Evolutionary conservation across 1,140 invertebrate species (phyloP), one percentile per base, ranked within the genome.

Genomic region (Drosophila burlai): DNA sequence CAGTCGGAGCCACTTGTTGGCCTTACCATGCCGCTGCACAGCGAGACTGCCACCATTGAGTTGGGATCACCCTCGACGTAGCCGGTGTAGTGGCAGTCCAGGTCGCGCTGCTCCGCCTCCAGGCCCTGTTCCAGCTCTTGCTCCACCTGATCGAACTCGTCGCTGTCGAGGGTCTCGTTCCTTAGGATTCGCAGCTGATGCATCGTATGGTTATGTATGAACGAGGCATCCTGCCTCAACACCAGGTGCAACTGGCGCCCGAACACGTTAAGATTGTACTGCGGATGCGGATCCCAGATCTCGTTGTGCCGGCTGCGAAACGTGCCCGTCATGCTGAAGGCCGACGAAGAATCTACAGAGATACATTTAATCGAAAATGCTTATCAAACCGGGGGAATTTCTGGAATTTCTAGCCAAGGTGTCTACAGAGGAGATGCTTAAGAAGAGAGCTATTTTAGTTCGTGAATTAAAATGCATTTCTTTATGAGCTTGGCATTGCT

Each of bases 21-120:
- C 80, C 87, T 81, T 84, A 92, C 96, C 96, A 97, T 96, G 92
- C 96, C 96, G 82, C 96, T 94, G 92, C 96, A 97, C 46, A 97
- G 94, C 68, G 94, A 96, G 74, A 97, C 95, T 26, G 95, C 94
- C 24, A 97, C 96, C 31, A 93, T 92, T 11, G 96, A 96, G 65
- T 93, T 89, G 24, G 93, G 92, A 91, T 96, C 96, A n/a, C 95
- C 96, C 54, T 94, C 92, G 13, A 97, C 94, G 60, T 93, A 93
- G 54, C 96, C 96, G 29, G 94, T 95, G 89, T 97, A 97, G 87
- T 95, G 96, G 91, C 96, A 97, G 16, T 94, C 94, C 75, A 93
- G 93, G 75, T 93, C 93, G 26, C 93, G 93, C 64, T 68, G 67
- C 15, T 55, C 47, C 64, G 40, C 29, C 7, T 93, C 93, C 68